A percentile compares a stretch with the other conserved stretches of the same genome.
These are phyloP conservation scores for Andricus curvator DNA, from an alignment of 2,888 invertebrate species.

Conservation along the genomic window DNA sequence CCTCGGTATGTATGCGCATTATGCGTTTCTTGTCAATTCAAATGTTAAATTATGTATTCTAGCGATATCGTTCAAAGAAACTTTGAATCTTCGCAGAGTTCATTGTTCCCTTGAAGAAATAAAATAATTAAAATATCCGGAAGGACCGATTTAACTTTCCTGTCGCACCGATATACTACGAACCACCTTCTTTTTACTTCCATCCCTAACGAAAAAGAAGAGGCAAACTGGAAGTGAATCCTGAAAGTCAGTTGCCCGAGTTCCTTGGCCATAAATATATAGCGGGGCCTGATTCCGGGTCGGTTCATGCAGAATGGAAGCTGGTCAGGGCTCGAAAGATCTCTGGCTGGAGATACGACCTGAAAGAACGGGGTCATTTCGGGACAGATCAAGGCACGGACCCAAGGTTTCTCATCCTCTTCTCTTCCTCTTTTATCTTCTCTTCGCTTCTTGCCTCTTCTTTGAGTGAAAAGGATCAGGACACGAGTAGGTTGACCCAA, in stretches of 20 bases:
- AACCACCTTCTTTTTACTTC: not conserved
- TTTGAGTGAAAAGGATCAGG: conserved; percentile 21
- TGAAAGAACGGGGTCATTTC: conserved; percentile 55
- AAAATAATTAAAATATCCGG: conserved; percentile 2
- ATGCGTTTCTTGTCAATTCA: not conserved
- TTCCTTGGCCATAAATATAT: conserved; percentile 25
- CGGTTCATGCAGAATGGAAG: conserved; percentile 37
- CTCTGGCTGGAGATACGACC: conserved; percentile 42
- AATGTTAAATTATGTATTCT: not conserved
- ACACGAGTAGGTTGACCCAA: not conserved
- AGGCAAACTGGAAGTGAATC: conserved; percentile 18
- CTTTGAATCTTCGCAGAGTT: not conserved
- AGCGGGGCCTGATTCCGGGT: conserved; percentile 37
- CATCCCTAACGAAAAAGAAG: conserved; percentile 2
- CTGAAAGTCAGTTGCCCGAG: conserved; percentile 20
- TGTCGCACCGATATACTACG: not conserved
- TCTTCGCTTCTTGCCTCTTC: not conserved
- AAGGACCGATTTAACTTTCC: conserved; percentile 24
- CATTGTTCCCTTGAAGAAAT: not conserved
- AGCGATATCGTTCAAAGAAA: not conserved
- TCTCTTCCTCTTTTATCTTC: not conserved
- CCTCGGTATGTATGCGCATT: too few species aligned
- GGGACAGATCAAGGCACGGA: conserved; percentile 38
- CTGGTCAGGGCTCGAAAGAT: conserved; percentile 29
- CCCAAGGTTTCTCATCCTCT: conserved; percentile 15